These are phyloP conservation scores for Podarcis cretensis DNA, from an alignment of 2,113 vertebrate genomes.

Conservation along the genomic window DNA sequence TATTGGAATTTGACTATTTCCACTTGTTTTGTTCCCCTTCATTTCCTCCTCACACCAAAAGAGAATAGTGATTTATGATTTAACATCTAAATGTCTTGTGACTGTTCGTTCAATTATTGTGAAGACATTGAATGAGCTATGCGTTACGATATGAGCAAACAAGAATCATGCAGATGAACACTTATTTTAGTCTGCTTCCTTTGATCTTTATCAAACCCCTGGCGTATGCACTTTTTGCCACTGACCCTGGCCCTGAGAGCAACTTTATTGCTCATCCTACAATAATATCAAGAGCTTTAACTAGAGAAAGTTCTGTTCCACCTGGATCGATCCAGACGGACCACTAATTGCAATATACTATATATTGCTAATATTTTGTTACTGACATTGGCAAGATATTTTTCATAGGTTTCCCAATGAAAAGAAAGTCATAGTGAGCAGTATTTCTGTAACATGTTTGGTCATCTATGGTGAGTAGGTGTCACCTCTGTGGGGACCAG, in stretches of 20 bases:
- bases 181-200: constrained; percentile 61
- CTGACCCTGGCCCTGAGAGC: constrained; percentile 38
- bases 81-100: accelerated
- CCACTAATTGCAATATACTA: constrained; percentile 59
- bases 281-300: constrained; percentile 68
- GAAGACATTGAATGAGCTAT: constrained; percentile 26
- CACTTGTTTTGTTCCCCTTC: background rate
- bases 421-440: constrained; percentile 22
- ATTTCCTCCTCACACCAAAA: constrained; percentile 11
- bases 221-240: constrained; percentile 42
- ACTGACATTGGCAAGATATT: background rate
- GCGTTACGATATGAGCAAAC: constrained; percentile 42
- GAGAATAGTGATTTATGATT: background rate
- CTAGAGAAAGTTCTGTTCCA: constrained; percentile 43
- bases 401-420: constrained; percentile 23
- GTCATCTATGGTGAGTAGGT: background rate
- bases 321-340: constrained; percentile 53
- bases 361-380: constrained; percentile 50
- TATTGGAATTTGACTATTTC: constrained; percentile 21
- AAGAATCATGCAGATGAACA: constrained; percentile 62
- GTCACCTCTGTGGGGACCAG: constrained; percentile 41
- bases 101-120: constrained; percentile 32
- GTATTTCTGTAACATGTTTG: constrained; percentile 22
- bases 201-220: constrained; percentile 45
- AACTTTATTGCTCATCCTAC: constrained; percentile 58